phyloP scores from a whole-genome alignment of 1,140 invertebrate species.

The Pachypsylla venusta region DNA sequence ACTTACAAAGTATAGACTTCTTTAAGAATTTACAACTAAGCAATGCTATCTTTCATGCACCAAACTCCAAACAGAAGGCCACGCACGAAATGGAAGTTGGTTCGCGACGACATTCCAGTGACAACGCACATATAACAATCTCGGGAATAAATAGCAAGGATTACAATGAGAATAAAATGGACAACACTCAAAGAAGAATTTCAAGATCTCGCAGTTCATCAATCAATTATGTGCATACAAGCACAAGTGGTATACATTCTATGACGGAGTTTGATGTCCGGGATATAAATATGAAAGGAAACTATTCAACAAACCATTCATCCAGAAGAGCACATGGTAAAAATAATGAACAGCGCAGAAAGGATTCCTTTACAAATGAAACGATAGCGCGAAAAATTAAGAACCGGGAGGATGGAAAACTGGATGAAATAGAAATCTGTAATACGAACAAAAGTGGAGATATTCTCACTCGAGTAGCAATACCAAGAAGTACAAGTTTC shows the following conservation, averaged over 20 bases:
- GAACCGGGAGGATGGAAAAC: background rate
- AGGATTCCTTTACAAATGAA: background rate
- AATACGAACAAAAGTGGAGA: slow-evolving; percentile 37
- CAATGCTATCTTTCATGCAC: too few relatives aligned
- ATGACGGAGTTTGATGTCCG: slow-evolving; percentile 1
- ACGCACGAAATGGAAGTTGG: background rate
- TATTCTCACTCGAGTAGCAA: slow-evolving; percentile 64
- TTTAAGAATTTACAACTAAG: too few relatives aligned
- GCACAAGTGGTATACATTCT: background rate
- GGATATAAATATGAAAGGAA: background rate
- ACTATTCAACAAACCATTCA: background rate
- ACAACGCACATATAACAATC: background rate
- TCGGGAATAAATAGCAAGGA: background rate
- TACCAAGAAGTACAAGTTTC: slow-evolving; percentile 66
- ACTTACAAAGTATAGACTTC: too few relatives aligned
- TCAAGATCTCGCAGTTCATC: background rate
- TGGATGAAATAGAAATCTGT: background rate
- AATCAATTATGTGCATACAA: background rate
- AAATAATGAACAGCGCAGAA: background rate
- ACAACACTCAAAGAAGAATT: too few relatives aligned
- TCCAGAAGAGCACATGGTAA: background rate
- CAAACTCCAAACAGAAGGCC: background rate
- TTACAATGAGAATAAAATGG: background rate
- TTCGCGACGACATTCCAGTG: background rate
- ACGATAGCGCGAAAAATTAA: background rate